These are phyloP conservation scores for Drosophila aldrichi DNA, from an alignment of 2,888 invertebrate genomes.

Conservation along the genomic window DNA sequence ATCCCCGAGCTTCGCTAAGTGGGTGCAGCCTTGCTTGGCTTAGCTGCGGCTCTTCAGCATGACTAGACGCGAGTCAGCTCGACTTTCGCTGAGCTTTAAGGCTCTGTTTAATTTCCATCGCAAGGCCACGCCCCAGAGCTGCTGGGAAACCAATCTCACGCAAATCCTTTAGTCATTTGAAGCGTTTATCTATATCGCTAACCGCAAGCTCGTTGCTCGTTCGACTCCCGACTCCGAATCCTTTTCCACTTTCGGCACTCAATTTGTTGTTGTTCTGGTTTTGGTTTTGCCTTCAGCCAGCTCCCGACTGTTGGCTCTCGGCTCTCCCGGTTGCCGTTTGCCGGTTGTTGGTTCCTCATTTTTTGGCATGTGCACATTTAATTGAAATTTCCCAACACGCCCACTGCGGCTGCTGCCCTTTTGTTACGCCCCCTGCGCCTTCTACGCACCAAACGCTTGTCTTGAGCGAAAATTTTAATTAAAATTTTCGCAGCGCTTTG, in stretches of 20 bases:
- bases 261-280: slow-evolving; percentile 61
- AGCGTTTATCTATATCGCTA: slow-evolving; percentile 78
- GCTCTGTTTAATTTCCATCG: slow-evolving; percentile 67
- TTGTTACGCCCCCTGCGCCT: slow-evolving; percentile 21
- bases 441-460: slow-evolving; percentile 64
- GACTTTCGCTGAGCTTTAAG: slow-evolving; percentile 45
- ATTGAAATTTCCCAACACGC: slow-evolving; percentile 75
- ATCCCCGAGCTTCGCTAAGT: slow-evolving; percentile 12
- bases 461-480: slow-evolving; percentile 75
- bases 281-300: slow-evolving; percentile 29
- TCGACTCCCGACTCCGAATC: slow-evolving; percentile 19
- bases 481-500: slow-evolving; percentile 68
- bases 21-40: slow-evolving; percentile 38
- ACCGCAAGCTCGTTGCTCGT: no score
- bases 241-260: slow-evolving; percentile 41
- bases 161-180: slow-evolving; percentile 70
- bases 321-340: neutral
- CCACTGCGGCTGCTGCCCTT: slow-evolving; percentile 37
- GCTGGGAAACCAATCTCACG: slow-evolving; percentile 56
- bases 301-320: slow-evolving; percentile 3
- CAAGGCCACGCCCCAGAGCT: slow-evolving; percentile 54
- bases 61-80: slow-evolving; percentile 2
- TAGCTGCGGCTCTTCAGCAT: slow-evolving; percentile 19
- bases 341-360: slow-evolving; percentile 31
- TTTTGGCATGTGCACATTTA: slow-evolving; percentile 77